Evolutionary conservation across 2,113 vertebrate genomes (phyloP).

Genomic region (Corapipo altera): DNA sequence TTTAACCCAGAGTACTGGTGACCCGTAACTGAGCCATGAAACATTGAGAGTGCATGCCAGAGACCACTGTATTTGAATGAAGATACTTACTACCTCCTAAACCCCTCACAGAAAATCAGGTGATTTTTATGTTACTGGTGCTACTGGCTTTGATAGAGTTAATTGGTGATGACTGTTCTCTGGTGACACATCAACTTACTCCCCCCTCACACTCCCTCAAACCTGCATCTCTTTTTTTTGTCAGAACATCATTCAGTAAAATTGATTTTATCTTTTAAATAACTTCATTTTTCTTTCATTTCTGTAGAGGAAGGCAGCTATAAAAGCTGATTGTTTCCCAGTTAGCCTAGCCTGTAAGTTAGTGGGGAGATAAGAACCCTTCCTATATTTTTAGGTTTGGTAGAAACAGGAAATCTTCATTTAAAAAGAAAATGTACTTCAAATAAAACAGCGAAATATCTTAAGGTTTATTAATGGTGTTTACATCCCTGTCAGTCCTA

Average conservation of each 20-base stretch:
- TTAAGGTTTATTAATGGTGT: background rate
- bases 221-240: background rate
- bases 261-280: conserved; percentile 10
- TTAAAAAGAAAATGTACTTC: conserved; percentile 31
- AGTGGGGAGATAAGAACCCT: background rate
- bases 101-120: background rate
- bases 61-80: background rate
- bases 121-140: background rate
- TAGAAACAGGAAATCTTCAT: conserved; percentile 50
- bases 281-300: conserved; percentile 6
- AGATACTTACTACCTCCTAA: background rate
- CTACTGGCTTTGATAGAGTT: background rate
- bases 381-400: background rate
- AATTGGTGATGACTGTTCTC: background rate
- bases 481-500: background rate
- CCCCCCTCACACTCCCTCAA: background rate
- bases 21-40: background rate
- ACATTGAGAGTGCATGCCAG: fast-evolving
- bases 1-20: background rate
- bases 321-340: background rate
- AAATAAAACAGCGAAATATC: background rate
- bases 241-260: background rate
- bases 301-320: background rate
- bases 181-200: background rate
- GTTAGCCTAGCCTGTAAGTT: background rate